Evolutionary conservation across 2,113 vertebrate species (phyloP).

Genomic region (Xiphophorus hellerii): DNA sequence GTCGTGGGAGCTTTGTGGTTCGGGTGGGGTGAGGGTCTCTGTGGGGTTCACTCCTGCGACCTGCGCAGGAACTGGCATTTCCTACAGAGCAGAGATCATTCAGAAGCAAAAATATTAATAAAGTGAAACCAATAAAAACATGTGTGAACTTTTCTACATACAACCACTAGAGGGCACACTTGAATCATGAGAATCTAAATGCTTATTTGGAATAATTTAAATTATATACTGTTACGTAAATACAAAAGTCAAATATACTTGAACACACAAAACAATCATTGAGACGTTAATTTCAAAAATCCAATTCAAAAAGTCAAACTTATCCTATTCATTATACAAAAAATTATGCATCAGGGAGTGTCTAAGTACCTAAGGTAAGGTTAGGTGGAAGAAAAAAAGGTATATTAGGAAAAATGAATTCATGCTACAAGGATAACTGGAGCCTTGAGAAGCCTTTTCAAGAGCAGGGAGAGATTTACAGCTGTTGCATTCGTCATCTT

Average conservation of each 20-base stretch:
- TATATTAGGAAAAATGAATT: not conserved
- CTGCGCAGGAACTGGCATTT: constrained; percentile 88
- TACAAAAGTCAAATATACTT: too few relatives aligned
- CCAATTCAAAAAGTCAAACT: not conserved
- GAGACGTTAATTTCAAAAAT: not conserved
- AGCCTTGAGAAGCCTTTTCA: not conserved
- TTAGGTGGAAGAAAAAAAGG: not conserved
- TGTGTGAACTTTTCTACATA: not conserved
- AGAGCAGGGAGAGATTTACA: not conserved
- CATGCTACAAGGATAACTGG: not conserved
- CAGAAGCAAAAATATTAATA: not conserved
- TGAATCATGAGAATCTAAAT: not conserved
- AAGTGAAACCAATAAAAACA: not conserved
- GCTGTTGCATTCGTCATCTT: not conserved
- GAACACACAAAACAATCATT: too few relatives aligned
- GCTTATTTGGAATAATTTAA: not conserved
- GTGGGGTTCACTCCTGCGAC: constrained; percentile 86
- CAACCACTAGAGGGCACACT: constrained; percentile 44
- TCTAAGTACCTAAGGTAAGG: not conserved
- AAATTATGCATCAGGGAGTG: not conserved
- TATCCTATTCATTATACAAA: not conserved
- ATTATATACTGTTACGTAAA: too few relatives aligned
- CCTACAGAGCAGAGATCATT: constrained; percentile 51
- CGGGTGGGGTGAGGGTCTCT: constrained; percentile 49
- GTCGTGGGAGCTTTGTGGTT: constrained; percentile 40